phyloP scores from a whole-genome alignment of 30 jellyfish, hydroid and myxozoan species.

The Cassiopea andromeda region DNA sequence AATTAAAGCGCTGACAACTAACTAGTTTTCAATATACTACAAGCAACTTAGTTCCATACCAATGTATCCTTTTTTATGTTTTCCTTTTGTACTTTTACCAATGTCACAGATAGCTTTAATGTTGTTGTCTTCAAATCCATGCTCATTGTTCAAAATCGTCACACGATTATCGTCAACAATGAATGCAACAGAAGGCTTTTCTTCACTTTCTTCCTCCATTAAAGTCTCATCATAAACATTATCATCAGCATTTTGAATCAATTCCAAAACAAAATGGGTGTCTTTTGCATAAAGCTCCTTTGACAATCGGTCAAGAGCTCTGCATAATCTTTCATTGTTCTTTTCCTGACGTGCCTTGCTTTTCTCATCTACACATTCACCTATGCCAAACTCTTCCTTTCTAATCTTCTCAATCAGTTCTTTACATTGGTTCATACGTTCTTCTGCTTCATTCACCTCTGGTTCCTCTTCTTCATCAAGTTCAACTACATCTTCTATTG shows the following conservation, averaged over 20 bases:
- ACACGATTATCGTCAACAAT: constrained; percentile 64
- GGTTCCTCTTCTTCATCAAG: constrained; percentile 18
- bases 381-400: constrained; percentile 79
- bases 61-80: constrained; percentile 88
- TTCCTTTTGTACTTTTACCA: constrained; percentile 94
- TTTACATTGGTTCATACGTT: constrained; percentile 55
- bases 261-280: constrained; percentile 90
- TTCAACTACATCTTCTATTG: background rate
- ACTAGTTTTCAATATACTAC: too few species aligned
- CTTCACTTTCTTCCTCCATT: constrained; percentile 49
- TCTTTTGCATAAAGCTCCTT: constrained; percentile 88
- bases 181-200: constrained; percentile 87
- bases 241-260: constrained; percentile 95
- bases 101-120: constrained; percentile 90
- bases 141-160: constrained; percentile 76
- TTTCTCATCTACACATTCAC: constrained; percentile 65
- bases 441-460: constrained; percentile 1
- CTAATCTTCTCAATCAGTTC: constrained; percentile 72
- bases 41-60: too few species aligned
- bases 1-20: too few species aligned
- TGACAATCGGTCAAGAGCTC: constrained; percentile 84
- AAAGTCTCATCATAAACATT: constrained; percentile 62
- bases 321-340: constrained; percentile 78
- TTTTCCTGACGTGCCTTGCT: constrained; percentile 43
- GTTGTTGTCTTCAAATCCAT: constrained; percentile 77